A percentile compares a stretch with the other conserved stretches of the same genome.
These are phyloP conservation scores for Malurus alboscapulatus DNA, from an alignment of 2,113 vertebrate species.

Conservation along the genomic window DNA sequence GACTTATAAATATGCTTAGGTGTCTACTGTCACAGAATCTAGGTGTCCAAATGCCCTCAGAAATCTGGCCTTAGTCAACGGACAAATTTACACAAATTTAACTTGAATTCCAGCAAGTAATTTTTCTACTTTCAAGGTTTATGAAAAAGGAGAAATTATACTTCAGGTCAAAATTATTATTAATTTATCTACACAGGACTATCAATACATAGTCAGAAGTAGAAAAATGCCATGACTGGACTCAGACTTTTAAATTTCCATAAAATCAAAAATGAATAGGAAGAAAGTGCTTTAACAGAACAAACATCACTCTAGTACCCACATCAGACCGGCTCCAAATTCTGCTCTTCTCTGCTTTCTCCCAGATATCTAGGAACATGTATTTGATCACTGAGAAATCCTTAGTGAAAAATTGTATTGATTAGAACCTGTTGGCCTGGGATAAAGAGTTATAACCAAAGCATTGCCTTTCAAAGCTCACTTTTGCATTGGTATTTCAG, in stretches of 20 bases:
- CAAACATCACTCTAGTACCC: neutral
- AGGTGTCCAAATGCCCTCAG: neutral
- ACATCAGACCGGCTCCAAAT: neutral
- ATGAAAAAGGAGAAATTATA: neutral
- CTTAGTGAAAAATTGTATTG: neutral
- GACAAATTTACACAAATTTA: neutral
- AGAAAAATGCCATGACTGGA: neutral
- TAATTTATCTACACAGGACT: neutral
- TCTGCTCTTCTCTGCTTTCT: neutral
- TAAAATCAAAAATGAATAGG: neutral
- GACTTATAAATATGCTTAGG: neutral
- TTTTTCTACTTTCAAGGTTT: neutral
- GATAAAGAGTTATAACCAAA: neutral
- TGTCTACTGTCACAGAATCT: neutral
- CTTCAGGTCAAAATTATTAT: neutral
- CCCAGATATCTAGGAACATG: neutral
- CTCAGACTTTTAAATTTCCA: neutral
- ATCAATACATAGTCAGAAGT: neutral
- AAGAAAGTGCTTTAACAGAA: neutral
- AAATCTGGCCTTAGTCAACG: neutral
- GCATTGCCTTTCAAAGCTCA: neutral
- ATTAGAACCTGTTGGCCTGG: neutral
- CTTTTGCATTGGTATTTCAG: neutral
- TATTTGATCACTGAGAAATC: neutral
- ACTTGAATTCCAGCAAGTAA: neutral